Base-by-base conservation (phyloP, 2,888 invertebrate genomes). In the Pandemis heparana region DNA sequence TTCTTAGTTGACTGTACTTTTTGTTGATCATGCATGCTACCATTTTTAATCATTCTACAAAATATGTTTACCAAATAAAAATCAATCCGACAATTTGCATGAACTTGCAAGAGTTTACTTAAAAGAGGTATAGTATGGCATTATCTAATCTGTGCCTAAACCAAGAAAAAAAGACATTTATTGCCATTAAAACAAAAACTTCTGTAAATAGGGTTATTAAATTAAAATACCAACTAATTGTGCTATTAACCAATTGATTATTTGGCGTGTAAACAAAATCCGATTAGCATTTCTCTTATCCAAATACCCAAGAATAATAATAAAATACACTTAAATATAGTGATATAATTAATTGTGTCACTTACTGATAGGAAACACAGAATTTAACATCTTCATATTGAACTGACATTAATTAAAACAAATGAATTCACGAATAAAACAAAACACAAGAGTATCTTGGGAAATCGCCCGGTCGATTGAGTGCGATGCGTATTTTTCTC, bases 281-380 rank as follows among this genome's bases (percentile, higher is more conserved):
- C 9, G 0, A 18, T 1, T 53, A 16, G 53, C 53, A 9, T 8
- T 16, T 53, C 9, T 9, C 16, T 18, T 53, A 32, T 32, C 23
- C 46, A 14, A 46, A 46, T 46, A n/a, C n/a, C n/a, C n/a, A n/a
- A 32, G 23, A 1, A 46, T 12, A 46, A 14, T 46, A 46, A 12
- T 10, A 12, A 46, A 46, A 10, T 46, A 14, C 46, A 46, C 8
- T 18, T 7, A 18, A 53, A 16, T 18, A 53, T n/a, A n/a, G n/a
- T n/a, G n/a, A n/a, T n/a, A 39, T 39, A 39, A 39, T 39, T 39
- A 39, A 39, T 0, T 39, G 6, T 9, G 2, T 18, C 32, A 80
- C 80, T 79, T 74, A 80, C 80, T 79, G 77, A 80, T 76, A 41
- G 77, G 75, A 74, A 76, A 77, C 43, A 75, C 71, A 62, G 74